These are phyloP conservation scores for Meandrina meandrites DNA, from an alignment of 92 coral and sea anemone genomes.

Conservation along the genomic window DNA sequence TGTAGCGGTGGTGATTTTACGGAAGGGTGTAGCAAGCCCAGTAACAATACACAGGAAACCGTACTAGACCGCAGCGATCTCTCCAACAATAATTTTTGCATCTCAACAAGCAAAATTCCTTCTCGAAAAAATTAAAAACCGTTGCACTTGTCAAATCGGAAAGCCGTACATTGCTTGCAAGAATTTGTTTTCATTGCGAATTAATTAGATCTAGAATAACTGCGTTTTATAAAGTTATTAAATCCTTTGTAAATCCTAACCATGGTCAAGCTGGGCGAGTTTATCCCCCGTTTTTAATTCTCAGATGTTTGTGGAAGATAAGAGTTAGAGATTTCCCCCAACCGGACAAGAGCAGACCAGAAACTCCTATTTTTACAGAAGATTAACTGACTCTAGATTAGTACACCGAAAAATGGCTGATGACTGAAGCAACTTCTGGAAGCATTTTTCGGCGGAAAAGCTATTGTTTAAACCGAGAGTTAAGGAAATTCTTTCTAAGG, in stretches of 20 bases:
- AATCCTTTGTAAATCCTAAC: constrained; percentile 16
- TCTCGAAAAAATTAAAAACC: neutral
- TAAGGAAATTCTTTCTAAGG: constrained; percentile 32
- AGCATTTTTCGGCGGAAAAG: constrained; percentile 40
- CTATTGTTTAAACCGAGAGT: constrained; percentile 20
- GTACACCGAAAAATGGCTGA: constrained; percentile 2
- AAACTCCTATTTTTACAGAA: constrained; percentile 18
- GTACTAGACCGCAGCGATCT: neutral
- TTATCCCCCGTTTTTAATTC: constrained; percentile 35
- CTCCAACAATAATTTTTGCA: neutral
- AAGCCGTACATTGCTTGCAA: neutral
- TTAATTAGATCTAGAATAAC: neutral
- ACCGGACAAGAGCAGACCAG: constrained; percentile 28
- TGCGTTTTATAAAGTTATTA: neutral
- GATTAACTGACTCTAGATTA: constrained; percentile 7
- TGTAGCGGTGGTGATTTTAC: constrained; percentile 20
- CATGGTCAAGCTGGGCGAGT: constrained; percentile 3
- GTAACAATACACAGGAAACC: constrained; percentile 27
- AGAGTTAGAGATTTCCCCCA: constrained; percentile 12
- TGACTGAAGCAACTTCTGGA: constrained; percentile 31
- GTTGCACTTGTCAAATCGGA: neutral
- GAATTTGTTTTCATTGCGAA: constrained; percentile 24
- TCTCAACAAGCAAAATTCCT: constrained; percentile 29
- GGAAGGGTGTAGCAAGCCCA: constrained; percentile 32
- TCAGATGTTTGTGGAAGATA: constrained; percentile 50